These are phyloP conservation scores for Pseudolycoriella hygida DNA, from an alignment of 2,888 invertebrate genomes.

Conservation along the genomic window DNA sequence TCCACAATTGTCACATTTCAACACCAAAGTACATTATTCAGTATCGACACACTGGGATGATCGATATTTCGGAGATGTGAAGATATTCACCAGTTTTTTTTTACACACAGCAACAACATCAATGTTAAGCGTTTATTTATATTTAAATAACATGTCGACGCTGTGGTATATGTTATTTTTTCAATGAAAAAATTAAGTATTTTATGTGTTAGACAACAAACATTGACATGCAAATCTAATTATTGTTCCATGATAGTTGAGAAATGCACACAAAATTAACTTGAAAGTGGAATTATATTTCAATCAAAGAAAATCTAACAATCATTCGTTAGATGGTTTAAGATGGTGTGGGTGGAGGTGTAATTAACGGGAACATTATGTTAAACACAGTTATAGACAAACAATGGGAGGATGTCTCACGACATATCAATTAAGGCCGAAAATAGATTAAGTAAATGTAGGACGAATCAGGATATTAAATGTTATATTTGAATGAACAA, in stretches of 20 bases:
- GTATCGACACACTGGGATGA: too few species aligned
- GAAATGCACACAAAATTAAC: not conserved
- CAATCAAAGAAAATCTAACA: not conserved
- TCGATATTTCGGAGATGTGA: too few species aligned
- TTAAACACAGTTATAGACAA: too few species aligned
- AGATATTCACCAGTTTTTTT: not conserved
- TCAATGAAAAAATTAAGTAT: conserved; percentile 5
- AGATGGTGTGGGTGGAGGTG: too few species aligned
- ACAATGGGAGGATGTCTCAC: too few species aligned
- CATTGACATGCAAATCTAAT: conserved; percentile 1
- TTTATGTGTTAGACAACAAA: conserved; percentile 6
- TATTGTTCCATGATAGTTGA: not conserved
- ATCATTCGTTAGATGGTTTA: too few species aligned
- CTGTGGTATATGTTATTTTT: not conserved
- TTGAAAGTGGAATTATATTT: not conserved
- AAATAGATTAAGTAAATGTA: too few species aligned
- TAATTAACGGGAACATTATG: too few species aligned
- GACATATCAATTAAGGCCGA: too few species aligned
- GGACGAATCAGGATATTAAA: too few species aligned
- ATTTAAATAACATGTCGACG: not conserved
- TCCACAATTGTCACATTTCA: not conserved
- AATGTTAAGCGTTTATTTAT: not conserved
- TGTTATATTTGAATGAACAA: too few species aligned
- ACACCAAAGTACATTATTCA: not conserved
- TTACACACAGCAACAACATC: conserved; percentile 1